A percentile compares a stretch with the other conserved stretches of the same genome.
These are phyloP conservation scores for Bombus sylvicola DNA, from an alignment of 1,140 invertebrate genomes.

Conservation along the genomic window DNA sequence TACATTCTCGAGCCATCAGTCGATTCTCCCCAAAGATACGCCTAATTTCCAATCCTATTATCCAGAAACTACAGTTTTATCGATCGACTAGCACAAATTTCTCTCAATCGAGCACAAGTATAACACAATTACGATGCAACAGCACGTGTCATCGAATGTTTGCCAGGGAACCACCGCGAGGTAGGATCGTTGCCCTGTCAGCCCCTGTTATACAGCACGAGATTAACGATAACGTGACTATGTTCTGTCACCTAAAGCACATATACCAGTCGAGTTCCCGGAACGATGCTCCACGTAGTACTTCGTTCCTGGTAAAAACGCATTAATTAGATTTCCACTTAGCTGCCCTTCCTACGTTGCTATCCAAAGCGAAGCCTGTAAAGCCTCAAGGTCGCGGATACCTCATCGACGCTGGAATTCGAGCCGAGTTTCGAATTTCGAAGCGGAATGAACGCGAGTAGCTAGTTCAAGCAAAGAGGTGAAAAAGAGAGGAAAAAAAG, in stretches of 20 bases:
- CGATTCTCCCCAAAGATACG: too few species aligned
- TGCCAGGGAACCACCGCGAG: background rate
- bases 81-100: background rate
- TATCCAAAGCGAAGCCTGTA: slow-evolving; percentile 47
- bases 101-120: background rate
- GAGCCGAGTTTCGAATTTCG: slow-evolving; percentile 62
- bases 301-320: slow-evolving; percentile 52
- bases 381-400: slow-evolving; percentile 58
- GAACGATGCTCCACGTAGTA: slow-evolving; percentile 42
- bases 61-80: background rate
- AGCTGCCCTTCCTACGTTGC: slow-evolving; percentile 29
- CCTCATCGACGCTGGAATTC: slow-evolving; percentile 57
- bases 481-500: background rate
- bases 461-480: slow-evolving; percentile 18
- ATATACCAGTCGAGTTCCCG: slow-evolving; percentile 17
- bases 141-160: slow-evolving; percentile 13
- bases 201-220: background rate
- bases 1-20: too few species aligned
- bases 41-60: too few species aligned
- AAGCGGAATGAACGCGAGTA: slow-evolving; percentile 30
- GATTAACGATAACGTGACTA: slow-evolving; percentile 41
- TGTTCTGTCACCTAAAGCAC: background rate
- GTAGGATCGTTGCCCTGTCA: slow-evolving; percentile 12
- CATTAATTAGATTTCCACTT: slow-evolving; percentile 58
- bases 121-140: background rate